Evolutionary conservation across 2,888 invertebrate species (phyloP).

Genomic region (Phlogophora meticulosa): DNA sequence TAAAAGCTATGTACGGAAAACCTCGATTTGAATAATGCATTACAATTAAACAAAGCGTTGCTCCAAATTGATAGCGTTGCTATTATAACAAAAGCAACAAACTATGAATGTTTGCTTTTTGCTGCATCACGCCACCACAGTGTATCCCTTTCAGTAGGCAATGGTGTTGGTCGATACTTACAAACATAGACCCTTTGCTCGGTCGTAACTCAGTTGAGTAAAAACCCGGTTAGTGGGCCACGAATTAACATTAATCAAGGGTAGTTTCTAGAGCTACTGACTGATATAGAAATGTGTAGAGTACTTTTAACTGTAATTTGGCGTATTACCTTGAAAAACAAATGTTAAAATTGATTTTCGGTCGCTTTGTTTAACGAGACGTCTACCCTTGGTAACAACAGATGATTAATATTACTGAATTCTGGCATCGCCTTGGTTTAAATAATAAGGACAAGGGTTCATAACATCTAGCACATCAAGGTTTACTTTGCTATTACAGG

Average conservation of each 20-base stretch:
- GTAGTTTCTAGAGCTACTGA: constrained; percentile 24
- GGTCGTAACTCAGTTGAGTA: constrained; percentile 27
- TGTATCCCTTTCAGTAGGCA: constrained; percentile 22
- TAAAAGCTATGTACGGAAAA: not conserved
- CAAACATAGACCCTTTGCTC: constrained; percentile 24
- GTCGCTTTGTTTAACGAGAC: too few relatives aligned
- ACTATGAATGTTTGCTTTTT: constrained; percentile 26
- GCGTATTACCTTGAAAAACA: constrained; percentile 5
- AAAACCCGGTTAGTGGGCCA: constrained; percentile 58
- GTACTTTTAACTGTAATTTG: constrained; percentile 1
- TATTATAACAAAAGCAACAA: constrained; percentile 30
- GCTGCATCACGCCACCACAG: constrained; percentile 8
- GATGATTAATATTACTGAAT: too few relatives aligned
- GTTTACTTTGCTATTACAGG: not conserved
- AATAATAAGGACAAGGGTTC: too few relatives aligned
- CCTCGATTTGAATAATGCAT: not conserved
- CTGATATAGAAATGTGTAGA: constrained; percentile 19
- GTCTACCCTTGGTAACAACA: too few relatives aligned
- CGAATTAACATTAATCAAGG: constrained; percentile 48
- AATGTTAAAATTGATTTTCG: not conserved
- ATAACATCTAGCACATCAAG: not conserved
- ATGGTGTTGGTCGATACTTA: constrained; percentile 38
- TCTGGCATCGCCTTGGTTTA: too few relatives aligned
- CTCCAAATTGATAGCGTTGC: constrained; percentile 12
- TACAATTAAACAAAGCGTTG: constrained; percentile 1